These are phyloP conservation scores for Lochmaea capreae DNA, from an alignment of 2,888 invertebrate genomes.

Conservation along the genomic window DNA sequence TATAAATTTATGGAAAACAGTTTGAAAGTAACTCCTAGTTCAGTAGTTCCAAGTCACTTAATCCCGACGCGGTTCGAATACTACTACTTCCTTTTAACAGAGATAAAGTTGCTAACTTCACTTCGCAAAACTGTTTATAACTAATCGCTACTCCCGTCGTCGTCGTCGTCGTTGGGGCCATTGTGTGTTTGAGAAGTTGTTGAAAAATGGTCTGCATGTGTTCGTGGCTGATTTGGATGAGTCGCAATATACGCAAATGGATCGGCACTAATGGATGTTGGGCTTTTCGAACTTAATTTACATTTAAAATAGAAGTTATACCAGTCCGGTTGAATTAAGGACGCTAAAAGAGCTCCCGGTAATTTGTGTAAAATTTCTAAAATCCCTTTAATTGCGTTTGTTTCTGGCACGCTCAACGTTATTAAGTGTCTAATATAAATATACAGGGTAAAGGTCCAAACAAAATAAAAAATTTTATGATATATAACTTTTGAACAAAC, in stretches of 20 bases:
- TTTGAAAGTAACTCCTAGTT: conserved; percentile 45
- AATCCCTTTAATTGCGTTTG: conserved; percentile 7
- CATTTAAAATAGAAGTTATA: conserved; percentile 15
- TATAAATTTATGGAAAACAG: conserved; percentile 47
- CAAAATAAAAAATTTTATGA: background rate
- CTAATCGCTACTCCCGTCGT: conserved; percentile 23
- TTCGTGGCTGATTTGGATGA: conserved; percentile 14
- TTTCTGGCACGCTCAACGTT: background rate
- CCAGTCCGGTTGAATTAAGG: conserved; percentile 1
- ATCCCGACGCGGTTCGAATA: conserved; percentile 30
- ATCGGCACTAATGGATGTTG: conserved; percentile 16
- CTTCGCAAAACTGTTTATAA: conserved; percentile 35
- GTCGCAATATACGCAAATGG: background rate
- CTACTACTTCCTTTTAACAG: conserved; percentile 10
- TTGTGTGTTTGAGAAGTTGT: conserved; percentile 9
- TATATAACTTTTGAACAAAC: conserved; percentile 4
- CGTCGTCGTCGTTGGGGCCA: background rate
- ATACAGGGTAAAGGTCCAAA: background rate
- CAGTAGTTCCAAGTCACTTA: conserved; percentile 45
- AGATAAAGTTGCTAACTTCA: conserved; percentile 37
- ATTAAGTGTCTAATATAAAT: background rate
- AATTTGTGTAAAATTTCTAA: conserved; percentile 14
- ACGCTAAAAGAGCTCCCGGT: background rate
- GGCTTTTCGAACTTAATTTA: conserved; percentile 15
- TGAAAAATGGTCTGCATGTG: conserved; percentile 16